Base-by-base conservation (phyloP, 2,797 vertebrate genomes). In the Saxicola maurus region DNA sequence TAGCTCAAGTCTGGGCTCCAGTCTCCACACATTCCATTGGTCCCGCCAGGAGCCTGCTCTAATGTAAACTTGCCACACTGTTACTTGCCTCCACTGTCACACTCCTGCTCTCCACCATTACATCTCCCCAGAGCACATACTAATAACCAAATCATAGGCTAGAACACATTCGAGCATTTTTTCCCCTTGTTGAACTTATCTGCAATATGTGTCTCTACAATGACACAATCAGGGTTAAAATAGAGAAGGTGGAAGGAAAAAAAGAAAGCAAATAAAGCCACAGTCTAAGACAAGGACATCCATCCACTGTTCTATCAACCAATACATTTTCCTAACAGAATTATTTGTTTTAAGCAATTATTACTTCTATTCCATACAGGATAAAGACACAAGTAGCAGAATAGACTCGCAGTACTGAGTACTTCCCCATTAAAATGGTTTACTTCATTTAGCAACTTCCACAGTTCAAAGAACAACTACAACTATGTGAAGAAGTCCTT, bases 231-330 rank as follows among this genome's bases (percentile, higher is more conserved):
- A 66, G 9, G 4, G 8, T 68, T 51, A 76, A 31, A 59, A 55
- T 5, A 38, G 48, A 61, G 30, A 3, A 2, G 4, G 3, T 7
- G 1, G 1, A 17, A 1, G 4, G 21, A 45, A 23, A 2, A 16
- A 19, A 68, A 53, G 20, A 14, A 40, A 38, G 3, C 13, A 53
- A 66, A 0, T 21, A 43, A 33, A 4, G 38, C 16, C 30, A 16
- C 9, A 57, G 21, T 28, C 24, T 27, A 21, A 28, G 24, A 48
- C 18, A 87, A 72, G 42, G 19, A 31, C 33, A 84, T 35, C 7
- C 27, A 72, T 49, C 14, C 28, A 12, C 48, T n/a, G 3, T n/a
- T 67, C 46, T 48, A 40, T 15, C 11, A 60, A 61, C 7, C 9
- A 40, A 40, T 17, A 46, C 2, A 3, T 69, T 45, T 55, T 62